Percentiles rank a stretch among this genome's conserved stretches.
Evolutionary conservation across 2,797 vertebrate species (phyloP).

Genomic region (Crax fasciolata): DNA sequence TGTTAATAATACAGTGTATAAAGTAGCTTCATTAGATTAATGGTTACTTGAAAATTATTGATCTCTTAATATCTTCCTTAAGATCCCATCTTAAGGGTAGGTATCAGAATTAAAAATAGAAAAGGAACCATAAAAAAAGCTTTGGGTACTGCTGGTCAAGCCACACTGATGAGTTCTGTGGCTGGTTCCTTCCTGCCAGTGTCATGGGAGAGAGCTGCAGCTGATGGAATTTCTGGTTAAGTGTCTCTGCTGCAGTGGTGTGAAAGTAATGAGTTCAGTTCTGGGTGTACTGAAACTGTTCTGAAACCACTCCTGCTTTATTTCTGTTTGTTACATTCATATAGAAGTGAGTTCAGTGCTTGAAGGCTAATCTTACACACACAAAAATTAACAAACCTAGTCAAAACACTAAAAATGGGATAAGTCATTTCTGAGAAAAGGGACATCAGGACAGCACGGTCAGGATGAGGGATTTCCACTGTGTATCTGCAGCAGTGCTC

Average conservation of each 20-base stretch:
- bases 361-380: not conserved
- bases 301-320: not conserved
- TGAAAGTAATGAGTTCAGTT: not conserved
- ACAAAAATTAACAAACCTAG: rapidly evolving
- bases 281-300: not conserved
- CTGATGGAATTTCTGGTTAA: rapidly evolving
- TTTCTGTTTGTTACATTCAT: not conserved
- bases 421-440: not conserved
- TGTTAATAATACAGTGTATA: not conserved
- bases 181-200: not conserved
- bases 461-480: not conserved
- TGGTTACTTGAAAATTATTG: not conserved
- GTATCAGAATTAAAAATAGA: not conserved
- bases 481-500: rapidly evolving
- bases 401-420: not conserved
- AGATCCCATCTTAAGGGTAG: not conserved
- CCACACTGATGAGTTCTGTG: rapidly evolving
- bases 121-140: not conserved
- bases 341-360: not conserved
- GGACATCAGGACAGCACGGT: rapidly evolving
- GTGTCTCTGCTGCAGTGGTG: not conserved
- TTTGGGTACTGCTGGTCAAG: not conserved
- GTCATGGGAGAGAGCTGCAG: not conserved
- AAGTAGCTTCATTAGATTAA: not conserved
- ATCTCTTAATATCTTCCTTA: not conserved